Base-by-base conservation (phyloP, 2,797 vertebrate genomes). In the Pitangus sulphuratus region DNA sequence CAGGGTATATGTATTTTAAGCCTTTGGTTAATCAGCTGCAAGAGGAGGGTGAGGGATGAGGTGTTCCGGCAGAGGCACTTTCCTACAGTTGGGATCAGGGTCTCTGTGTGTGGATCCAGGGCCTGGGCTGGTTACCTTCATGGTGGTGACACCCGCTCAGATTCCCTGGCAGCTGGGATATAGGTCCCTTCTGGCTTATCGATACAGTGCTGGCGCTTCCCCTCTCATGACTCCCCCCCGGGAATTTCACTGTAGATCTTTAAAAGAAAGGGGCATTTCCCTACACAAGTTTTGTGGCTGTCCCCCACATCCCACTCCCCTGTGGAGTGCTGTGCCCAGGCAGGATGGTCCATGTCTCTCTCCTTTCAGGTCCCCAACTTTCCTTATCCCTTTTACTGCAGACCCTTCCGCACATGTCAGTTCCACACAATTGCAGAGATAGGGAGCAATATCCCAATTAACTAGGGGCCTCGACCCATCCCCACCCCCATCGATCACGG, bases 401-500 rank as follows among this genome's bases (percentile, higher is more conserved):
- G 56, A 58, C 66, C 56, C 40, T 45, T 91, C 61, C 0, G 2
- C 62, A 93, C 2, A 64, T 12, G 10, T 78, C 70, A 94, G 87
- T 53, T 89, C 35, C 51, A 76, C 58, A 87, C 2, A 8, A 62
- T 11, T 51, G 65, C 71, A 94, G 54, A 80, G 72, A 93, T 92
- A 82, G 65, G 76, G 87, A 94, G 74, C 17, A 8, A 87, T 93
- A 95, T 83, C 60, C 66, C 15, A 68, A 87, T 84, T 94, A 93
- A 93, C 92, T 64, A 86, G 86, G 81, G 82, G 90, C 75, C 84
- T 83, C 0, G 0, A 84, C 70, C 70, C 90, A 93, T 94, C 80
- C 88, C 94, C 91, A 89, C 87, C 84, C 94, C 88, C 94, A 57
- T 39, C 0, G 75, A 97, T 97, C 90, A 96, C 77, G 89, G 80